Evolutionary conservation across 2,797 vertebrate species (phyloP), one percentile per base, ranked within the genome.

Genomic region (Xiphorhynchus erythropygius): DNA sequence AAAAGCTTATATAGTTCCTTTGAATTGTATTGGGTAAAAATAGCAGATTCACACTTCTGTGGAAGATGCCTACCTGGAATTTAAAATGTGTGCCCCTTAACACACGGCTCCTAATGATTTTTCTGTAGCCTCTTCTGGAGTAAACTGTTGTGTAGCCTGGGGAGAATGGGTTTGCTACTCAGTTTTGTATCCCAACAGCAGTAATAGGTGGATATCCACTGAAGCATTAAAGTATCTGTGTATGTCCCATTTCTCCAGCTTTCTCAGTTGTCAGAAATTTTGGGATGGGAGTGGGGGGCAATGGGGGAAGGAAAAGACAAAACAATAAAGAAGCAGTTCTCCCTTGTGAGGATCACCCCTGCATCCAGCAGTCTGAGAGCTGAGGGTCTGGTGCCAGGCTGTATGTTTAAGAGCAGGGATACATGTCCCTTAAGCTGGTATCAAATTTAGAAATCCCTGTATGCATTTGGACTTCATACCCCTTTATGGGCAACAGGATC

Each of bases 341-440:
- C 22, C 11, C 1, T 2, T 2, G 1, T 18, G 12, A 5, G 33
- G 32, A 15, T 7, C 13, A 27, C 2, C 10, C 24, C 46, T 89
- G 18, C 27, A 27, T 7, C 15, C 84, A 39, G 37, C 32, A 35
- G 47, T 33, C 14, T 33, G 47, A 46, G 55, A 37, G 18, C 47
- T 2, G 2, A 12, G 55, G 49, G 22, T 52, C 10, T 42, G 0
- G 0, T 56, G 33, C 55, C 23, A 12, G 18, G 5, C 69, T 80
- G 2, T 28, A 13, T 23, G 11, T n/a, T 27, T 17, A 19, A 74
- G 18, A 74, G n/a, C 64, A 46, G 27, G 46, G 39, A 24, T 11
- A 5, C 8, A 4, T 0, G 0, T 70, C 18, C 49, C 62, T 62
- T 68, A 60, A 33, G 21, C 15, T 67, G 7, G 16, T 5, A 1